A percentile compares a stretch with the other conserved stretches of the same genome.
phyloP scores from a whole-genome alignment of 2,797 vertebrate species.

The Phylloscopus collybita region DNA sequence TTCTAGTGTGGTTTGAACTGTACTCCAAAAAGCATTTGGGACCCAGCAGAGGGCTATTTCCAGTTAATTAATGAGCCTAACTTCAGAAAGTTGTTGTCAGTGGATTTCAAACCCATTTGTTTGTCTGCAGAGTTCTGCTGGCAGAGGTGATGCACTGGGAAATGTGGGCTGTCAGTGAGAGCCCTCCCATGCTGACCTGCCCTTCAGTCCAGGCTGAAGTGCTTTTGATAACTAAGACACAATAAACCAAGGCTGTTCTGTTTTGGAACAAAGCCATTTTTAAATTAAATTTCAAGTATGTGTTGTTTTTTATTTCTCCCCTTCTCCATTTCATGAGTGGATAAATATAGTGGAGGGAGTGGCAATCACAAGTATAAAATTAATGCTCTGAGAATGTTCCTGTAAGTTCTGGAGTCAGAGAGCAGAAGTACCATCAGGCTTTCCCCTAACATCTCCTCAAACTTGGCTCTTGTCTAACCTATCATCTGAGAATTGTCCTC shows the following conservation, averaged over 20 bases:
- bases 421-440: not conserved
- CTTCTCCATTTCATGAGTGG: not conserved
- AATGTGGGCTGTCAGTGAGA: not conserved
- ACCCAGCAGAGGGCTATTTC: not conserved
- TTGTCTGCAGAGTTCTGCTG: not conserved
- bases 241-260: not conserved
- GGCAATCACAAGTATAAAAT: not conserved
- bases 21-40: not conserved
- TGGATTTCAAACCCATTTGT: not conserved
- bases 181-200: not conserved
- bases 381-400: not conserved
- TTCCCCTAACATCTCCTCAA: not conserved
- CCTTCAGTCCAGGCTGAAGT: not conserved
- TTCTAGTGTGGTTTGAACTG: not conserved
- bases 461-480: not conserved
- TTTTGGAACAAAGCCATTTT: not conserved
- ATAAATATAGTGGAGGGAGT: not conserved
- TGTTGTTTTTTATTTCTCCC: not conserved
- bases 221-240: not conserved
- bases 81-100: not conserved
- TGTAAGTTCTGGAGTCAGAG: not conserved
- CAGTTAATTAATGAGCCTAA: not conserved
- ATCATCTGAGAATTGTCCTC: not conserved
- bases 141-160: accelerated
- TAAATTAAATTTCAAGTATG: not conserved